phyloP scores from a whole-genome alignment of 1,140 invertebrate genomes.

The Condylostylus longicornis region DNA sequence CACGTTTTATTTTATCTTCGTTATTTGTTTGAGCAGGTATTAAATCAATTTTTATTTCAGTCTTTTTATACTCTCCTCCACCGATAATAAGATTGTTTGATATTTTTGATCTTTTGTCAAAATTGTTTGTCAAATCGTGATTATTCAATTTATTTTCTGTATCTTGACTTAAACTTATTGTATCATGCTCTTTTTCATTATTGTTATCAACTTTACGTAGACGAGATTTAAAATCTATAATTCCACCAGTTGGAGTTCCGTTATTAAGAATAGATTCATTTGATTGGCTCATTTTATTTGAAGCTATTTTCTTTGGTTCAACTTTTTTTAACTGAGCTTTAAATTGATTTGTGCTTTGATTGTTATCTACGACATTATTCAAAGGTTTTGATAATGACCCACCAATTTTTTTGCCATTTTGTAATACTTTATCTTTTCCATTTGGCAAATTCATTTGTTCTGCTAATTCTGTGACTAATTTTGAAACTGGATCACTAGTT shows the following conservation, averaged over 20 bases:
- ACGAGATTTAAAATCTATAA: conserved; percentile 72
- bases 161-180: background rate
- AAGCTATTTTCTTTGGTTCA: conserved; percentile 39
- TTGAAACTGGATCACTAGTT: conserved; percentile 49
- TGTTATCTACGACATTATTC: conserved; percentile 12
- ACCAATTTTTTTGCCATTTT: background rate
- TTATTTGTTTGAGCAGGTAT: conserved; percentile 11
- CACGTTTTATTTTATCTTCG: conserved; percentile 17
- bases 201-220: conserved; percentile 61
- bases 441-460: conserved; percentile 43
- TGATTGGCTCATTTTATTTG: conserved; percentile 36
- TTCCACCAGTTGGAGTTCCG: no score
- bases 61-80: conserved; percentile 24
- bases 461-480: conserved; percentile 57
- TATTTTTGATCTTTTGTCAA: conserved; percentile 20
- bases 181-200: conserved; percentile 23
- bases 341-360: conserved; percentile 31
- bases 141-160: conserved; percentile 2
- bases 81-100: conserved; percentile 15
- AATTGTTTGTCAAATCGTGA: conserved; percentile 28
- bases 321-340: conserved; percentile 53
- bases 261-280: no score
- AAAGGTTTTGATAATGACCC: conserved; percentile 4
- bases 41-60: conserved; percentile 31
- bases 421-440: conserved; percentile 6